Evolutionary conservation across 1,140 invertebrate genomes (phyloP).

Genomic region (Drosophila leontia): DNA sequence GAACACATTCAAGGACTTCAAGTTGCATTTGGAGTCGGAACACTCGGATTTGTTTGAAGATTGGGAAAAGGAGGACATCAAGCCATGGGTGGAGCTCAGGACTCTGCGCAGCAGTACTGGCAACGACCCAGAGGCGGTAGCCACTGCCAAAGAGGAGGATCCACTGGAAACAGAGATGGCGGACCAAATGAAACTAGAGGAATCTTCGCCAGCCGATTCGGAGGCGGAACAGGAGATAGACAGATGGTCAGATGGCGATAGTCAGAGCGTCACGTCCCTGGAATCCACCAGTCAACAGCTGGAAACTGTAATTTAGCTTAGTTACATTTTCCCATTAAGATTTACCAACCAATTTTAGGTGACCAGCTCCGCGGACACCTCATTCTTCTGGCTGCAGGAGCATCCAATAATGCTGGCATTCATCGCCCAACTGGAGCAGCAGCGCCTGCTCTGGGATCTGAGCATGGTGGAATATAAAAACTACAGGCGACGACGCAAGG

Average conservation of each 20-base stretch:
- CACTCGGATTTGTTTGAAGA: constrained; percentile 20
- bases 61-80: neutral
- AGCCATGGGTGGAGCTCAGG: neutral
- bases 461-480: constrained; percentile 28
- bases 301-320: neutral
- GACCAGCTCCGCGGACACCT: neutral
- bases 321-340: neutral
- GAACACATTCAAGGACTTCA: constrained; percentile 39
- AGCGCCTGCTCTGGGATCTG: constrained; percentile 34
- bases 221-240: neutral
- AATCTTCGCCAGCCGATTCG: neutral
- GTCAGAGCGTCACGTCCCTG: neutral
- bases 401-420: constrained; percentile 50
- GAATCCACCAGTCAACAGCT: neutral
- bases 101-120: neutral
- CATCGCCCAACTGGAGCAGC: constrained; percentile 35
- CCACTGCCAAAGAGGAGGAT: neutral
- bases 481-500: constrained; percentile 17
- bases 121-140: neutral
- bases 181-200: neutral
- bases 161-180: neutral
- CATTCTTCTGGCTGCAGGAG: constrained; percentile 32
- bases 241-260: neutral
- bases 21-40: constrained; percentile 25
- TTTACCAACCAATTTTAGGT: neutral